Base-by-base conservation (phyloP, 2,113 vertebrate genomes). In the Nesoenas mayeri region DNA sequence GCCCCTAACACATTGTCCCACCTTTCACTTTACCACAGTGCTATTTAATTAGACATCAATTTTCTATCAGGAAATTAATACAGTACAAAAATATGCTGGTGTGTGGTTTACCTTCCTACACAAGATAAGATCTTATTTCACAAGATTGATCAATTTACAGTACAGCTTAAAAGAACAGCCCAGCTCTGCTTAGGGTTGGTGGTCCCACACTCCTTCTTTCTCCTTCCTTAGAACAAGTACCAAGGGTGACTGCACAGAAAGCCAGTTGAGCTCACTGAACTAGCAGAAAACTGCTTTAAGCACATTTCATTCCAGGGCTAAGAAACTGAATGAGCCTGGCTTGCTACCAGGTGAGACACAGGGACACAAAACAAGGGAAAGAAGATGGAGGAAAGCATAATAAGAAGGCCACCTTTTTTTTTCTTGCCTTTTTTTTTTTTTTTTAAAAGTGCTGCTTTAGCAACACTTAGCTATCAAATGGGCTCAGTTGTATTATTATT, bases 231-330 rank as follows among this genome's bases (percentile, higher is more conserved):
- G 38, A 16, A 4, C 9, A 15, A 82, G 62, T 42, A 44, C 24
- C 0, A 4, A 31, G 22, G 11, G 4, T 3, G 2, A 34, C 17
- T 10, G 29, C n/a, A 28, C 38, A 28, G 19, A 3, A 10, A 65
- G 48, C 32, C 4, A 9, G 12, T 8, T 80, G 60, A 86, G 40
- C 79, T 85, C 42, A 64, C 8, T 0, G 0, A 74, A 29, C 24
- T 10, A 12, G 7, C 56, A 71, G 42, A 42, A 81, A 79, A 50
- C 12, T 66, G 26, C 20, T 89, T 77, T 19, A 44, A 78, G 32
- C 34, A 26, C 28, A 40, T 9, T 51, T 75, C 10, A 40, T 79
- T 72, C 50, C 36, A 53, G 22, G 9, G 11, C 53, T 36, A 17
- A 47, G 47, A 47, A 88, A 28, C n/a, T 15, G 57, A 75, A 67